These are phyloP conservation scores for Ochropacha duplaris DNA, from an alignment of 2,888 invertebrate species.

Conservation along the genomic window DNA sequence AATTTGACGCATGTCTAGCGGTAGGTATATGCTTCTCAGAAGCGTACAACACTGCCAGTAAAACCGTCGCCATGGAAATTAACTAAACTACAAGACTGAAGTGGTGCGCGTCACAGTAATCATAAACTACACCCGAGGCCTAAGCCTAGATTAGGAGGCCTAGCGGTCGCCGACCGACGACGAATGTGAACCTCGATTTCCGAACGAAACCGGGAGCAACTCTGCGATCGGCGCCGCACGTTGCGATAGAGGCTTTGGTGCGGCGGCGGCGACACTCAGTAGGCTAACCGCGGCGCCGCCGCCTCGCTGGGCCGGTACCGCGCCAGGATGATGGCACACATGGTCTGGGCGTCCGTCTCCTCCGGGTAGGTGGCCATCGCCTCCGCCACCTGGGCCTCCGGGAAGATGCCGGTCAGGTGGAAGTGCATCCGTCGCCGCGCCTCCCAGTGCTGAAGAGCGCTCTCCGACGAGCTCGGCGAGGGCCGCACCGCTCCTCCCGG, in stretches of 20 bases:
- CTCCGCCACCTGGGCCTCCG: constrained; percentile 93
- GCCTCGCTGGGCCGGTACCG: constrained; percentile 84
- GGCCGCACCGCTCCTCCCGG: constrained; percentile 84
- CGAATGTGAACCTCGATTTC: constrained; percentile 62
- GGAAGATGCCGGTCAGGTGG: constrained; percentile 95
- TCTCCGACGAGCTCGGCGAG: constrained; percentile 68
- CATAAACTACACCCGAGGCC: no score
- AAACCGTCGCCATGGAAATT: not conserved
- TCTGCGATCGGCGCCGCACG: constrained; percentile 27
- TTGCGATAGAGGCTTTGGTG: not conserved
- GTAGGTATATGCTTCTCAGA: constrained; percentile 68
- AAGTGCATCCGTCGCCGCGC: constrained; percentile 91
- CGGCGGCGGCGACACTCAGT: constrained; percentile 29
- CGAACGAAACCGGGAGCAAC: constrained; percentile 59
- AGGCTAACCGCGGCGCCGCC: constrained; percentile 43
- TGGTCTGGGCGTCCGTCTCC: constrained; percentile 94
- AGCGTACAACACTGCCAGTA: constrained; percentile 42
- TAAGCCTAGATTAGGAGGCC: no score
- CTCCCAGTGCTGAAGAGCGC: constrained; percentile 83
- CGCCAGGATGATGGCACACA: constrained; percentile 92
- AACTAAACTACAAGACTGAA: not conserved
- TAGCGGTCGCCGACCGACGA: constrained; percentile 24
- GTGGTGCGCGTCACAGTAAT: no score
- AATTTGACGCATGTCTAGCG: no score
- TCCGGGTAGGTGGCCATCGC: constrained; percentile 95